Base-by-base conservation (phyloP, 92 coral and sea anemone genomes). In the Bergia sp. region DNA sequence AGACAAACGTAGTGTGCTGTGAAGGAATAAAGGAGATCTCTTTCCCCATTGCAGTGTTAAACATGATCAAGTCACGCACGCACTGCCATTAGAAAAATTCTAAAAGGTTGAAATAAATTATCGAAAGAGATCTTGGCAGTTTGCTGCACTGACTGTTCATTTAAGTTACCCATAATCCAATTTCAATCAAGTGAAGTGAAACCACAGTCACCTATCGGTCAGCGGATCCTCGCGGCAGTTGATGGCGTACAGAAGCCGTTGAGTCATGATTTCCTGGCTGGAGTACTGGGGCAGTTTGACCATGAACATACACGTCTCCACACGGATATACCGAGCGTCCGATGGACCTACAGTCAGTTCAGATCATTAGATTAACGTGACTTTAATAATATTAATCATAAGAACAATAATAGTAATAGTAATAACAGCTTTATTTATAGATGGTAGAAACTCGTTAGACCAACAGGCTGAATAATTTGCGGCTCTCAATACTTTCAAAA, bases 231-330 rank as follows among this genome's bases (percentile, higher is more conserved):
- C 99, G 82, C 99, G 98, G 89, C 98, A 95, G 94, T 97, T 97
- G 41, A 97, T 95, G 58, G 99, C 98, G 89, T 97, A 97, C 79
- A 95, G 86, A 12, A 97, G 88, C 89, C 94, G 96, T 72, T 94
- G 91, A 44, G 88, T 94, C 97, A 96, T 95, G 73, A 89, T 95
- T 86, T 93, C 93, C 89, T 96, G 99, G 61, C 96, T 96, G 29
- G 99, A 93, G 86, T 96, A 96, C 76, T 86, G 98, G 5, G 99
- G 99, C 61, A 96, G 90, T 82, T 96, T 96, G 21, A 96, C 96
- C 99, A 96, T 96, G 77, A 96, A 96, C 99, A 96, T 96, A 64
- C 99, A 97, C 3, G 99, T 97, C 93, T 97, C 98, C 81, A 97
- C 98, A 45, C 99, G 97, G 65, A 97, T 97, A 84, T 97, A 97